A percentile compares a stretch with the other conserved stretches of the same genome.
Evolutionary conservation across 2,888 invertebrate species (phyloP).

Genomic region (Monopis laevigella): DNA sequence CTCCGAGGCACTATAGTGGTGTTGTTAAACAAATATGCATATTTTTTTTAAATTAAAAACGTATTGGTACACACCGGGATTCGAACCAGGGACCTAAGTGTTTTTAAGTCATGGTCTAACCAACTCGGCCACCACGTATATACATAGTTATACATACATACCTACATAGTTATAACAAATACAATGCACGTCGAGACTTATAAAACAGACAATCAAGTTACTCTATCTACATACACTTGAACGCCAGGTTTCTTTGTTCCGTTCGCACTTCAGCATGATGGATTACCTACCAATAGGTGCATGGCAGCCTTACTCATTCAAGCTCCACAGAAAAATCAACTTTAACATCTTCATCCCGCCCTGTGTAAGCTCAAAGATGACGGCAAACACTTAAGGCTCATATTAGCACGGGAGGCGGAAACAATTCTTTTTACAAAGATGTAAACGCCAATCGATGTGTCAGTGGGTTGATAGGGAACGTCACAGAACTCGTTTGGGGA

Average conservation of each 20-base stretch:
- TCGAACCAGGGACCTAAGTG: no score
- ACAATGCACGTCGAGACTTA: background rate
- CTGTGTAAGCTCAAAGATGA: conserved; percentile 16
- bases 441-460: conserved; percentile 61
- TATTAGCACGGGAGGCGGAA: conserved; percentile 38
- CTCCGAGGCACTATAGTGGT: no score
- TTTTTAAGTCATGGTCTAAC: no score
- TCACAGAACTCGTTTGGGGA: no score
- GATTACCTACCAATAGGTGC: conserved; percentile 49
- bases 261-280: conserved; percentile 46
- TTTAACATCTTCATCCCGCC: conserved; percentile 21
- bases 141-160: no score
- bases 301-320: conserved; percentile 41
- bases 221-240: conserved; percentile 1
- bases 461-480: conserved; percentile 56
- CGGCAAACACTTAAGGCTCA: conserved; percentile 33
- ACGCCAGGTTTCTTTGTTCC: conserved; percentile 35
- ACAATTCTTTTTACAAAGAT: conserved; percentile 57
- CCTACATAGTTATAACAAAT: no score
- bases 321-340: conserved; percentile 32
- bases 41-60: no score
- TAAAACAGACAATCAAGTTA: background rate
- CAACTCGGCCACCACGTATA: no score
- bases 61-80: no score
- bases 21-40: no score